These are phyloP conservation scores for Poecilia wingei DNA, from an alignment of 2,797 vertebrate species.

Conservation along the genomic window DNA sequence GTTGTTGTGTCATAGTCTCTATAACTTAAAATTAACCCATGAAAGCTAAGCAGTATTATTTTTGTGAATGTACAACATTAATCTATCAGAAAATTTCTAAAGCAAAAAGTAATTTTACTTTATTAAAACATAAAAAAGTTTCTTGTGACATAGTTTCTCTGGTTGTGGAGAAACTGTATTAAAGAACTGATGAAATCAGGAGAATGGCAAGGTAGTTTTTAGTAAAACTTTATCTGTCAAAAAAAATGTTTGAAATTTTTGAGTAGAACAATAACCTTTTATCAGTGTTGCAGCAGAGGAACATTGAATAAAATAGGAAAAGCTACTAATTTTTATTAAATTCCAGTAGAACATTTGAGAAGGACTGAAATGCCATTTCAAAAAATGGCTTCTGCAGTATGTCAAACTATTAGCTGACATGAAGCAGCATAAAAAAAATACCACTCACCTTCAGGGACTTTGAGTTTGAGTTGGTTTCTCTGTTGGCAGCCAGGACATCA, in stretches of 20 bases:
- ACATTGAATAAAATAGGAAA: neutral
- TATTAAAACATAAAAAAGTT: neutral
- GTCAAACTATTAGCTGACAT: neutral
- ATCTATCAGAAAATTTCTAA: neutral
- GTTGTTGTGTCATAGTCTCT: neutral
- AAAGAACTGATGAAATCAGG: slow-evolving; percentile 2
- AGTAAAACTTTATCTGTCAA: neutral
- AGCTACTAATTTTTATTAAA: neutral
- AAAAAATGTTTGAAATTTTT: neutral
- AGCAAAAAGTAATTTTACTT: neutral
- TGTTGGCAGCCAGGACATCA: neutral
- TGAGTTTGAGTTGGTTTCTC: neutral
- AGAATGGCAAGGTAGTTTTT: neutral
- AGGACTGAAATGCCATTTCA: neutral
- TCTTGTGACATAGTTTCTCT: neutral
- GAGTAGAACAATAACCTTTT: neutral
- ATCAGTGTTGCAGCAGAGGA: neutral
- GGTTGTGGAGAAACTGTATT: neutral
- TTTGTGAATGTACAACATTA: neutral
- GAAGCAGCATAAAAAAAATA: neutral
- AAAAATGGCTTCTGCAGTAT: neutral
- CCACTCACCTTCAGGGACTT: neutral
- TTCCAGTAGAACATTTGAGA: neutral
- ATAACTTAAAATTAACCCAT: neutral
- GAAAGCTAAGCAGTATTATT: neutral